Conservation (phyloP, 2,888 invertebrate species). For the Aporophyla lueneburgensis region DNA sequence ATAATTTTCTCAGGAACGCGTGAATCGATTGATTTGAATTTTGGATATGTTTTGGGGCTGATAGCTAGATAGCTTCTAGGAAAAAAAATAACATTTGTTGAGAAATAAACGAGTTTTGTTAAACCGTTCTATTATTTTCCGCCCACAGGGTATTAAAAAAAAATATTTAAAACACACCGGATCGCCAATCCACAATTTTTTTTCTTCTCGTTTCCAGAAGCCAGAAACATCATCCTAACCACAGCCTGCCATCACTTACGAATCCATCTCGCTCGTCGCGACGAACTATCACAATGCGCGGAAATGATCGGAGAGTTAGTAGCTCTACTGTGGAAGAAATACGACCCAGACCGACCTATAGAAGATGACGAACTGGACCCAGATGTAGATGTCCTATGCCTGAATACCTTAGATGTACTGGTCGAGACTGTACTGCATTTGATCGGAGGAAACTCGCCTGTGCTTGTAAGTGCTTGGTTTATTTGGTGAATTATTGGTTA, state of each 20-base stretch:
- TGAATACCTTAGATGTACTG: slow-evolving; percentile 95
- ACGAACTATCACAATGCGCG: slow-evolving; percentile 95
- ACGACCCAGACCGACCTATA: slow-evolving; percentile 86
- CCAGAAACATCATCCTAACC: slow-evolving; percentile 95
- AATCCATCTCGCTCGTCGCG: slow-evolving; percentile 95
- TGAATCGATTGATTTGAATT: too few relatives aligned
- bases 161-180: too few relatives aligned
- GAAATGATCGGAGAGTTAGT: slow-evolving; percentile 97
- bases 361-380: slow-evolving; percentile 89
- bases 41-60: too few relatives aligned
- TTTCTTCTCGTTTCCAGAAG: slow-evolving; percentile 90
- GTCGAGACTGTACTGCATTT: slow-evolving; percentile 96
- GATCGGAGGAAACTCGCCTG: slow-evolving; percentile 94
- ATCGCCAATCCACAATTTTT: too few relatives aligned
- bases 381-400: slow-evolving; percentile 95
- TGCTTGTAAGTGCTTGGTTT: slow-evolving; percentile 87
- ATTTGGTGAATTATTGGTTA: too few relatives aligned
- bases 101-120: too few relatives aligned
- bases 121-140: too few relatives aligned
- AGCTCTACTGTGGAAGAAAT: slow-evolving; percentile 89
- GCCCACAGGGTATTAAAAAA: too few relatives aligned
- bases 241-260: slow-evolving; percentile 96
- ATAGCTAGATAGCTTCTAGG: too few relatives aligned
- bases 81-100: too few relatives aligned
- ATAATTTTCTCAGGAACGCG: too few relatives aligned